phyloP scores from a whole-genome alignment of 2,888 invertebrate species.

The Pomacea canaliculata region DNA sequence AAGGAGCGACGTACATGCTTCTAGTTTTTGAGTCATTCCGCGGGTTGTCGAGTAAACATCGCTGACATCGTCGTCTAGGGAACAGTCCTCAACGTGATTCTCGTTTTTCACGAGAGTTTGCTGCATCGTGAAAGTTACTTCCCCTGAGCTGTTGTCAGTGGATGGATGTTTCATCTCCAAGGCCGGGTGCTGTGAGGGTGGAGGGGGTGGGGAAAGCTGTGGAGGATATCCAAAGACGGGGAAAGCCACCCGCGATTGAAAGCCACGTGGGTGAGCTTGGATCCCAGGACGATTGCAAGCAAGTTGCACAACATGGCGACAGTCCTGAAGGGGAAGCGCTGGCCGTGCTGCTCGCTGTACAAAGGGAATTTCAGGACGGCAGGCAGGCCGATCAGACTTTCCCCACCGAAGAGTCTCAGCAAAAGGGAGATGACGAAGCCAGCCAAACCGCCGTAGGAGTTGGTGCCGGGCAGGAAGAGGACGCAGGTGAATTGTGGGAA shows the following conservation, averaged over 20 bases:
- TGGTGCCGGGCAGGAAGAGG: constrained; percentile 37
- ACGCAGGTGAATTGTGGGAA: constrained; percentile 52
- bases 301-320: constrained; percentile 26
- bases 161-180: no score
- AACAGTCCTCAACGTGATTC: not conserved
- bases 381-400: constrained; percentile 23
- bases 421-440: constrained; percentile 27
- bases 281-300: constrained; percentile 19
- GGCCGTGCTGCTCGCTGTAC: constrained; percentile 18
- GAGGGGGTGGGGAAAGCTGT: not conserved
- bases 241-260: constrained; percentile 10
- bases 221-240: not conserved
- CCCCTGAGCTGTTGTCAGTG: no score
- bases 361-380: constrained; percentile 25
- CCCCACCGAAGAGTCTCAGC: constrained; percentile 26
- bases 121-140: not conserved
- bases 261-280: constrained; percentile 15
- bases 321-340: constrained; percentile 28
- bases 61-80: not conserved
- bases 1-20: not conserved
- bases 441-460: constrained; percentile 29
- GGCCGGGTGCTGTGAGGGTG: no score
- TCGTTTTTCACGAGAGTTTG: not conserved
- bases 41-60: not conserved
- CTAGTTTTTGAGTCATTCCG: not conserved